Percentiles rank a stretch among this genome's conserved stretches.
These are phyloP conservation scores for Equus quagga DNA, from an alignment of 2,113 vertebrate genomes.

Conservation along the genomic window DNA sequence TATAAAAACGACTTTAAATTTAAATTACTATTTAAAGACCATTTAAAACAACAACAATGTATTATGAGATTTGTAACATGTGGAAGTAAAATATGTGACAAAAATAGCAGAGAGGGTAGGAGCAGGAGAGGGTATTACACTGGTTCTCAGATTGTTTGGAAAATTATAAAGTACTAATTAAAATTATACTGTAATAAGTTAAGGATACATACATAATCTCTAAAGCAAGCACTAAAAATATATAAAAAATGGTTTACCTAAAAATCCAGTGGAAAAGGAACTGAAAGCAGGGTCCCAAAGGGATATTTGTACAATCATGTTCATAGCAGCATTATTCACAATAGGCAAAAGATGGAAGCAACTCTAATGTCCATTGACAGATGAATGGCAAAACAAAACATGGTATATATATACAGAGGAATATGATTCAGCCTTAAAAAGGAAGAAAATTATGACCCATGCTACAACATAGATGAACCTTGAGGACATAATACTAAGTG, in stretches of 20 bases:
- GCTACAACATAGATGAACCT: neutral
- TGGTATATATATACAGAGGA: neutral
- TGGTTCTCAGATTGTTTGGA: neutral
- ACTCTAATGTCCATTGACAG: neutral
- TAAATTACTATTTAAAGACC: neutral
- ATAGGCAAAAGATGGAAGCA: neutral
- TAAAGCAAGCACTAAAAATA: neutral
- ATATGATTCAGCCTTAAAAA: neutral
- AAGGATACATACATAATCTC: neutral
- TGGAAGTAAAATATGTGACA: neutral
- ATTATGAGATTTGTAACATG: neutral
- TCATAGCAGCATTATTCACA: neutral
- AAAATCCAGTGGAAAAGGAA: neutral
- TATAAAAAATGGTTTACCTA: neutral
- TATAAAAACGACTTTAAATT: neutral
- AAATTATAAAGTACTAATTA: neutral
- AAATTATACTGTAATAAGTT: neutral
- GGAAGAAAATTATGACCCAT: neutral
- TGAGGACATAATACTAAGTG: neutral
- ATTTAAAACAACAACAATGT: neutral
- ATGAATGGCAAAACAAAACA: neutral
- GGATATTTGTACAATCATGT: neutral
- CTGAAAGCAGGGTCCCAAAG: neutral
- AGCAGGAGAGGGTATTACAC: neutral
- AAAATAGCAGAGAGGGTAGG: neutral